phyloP scores from a whole-genome alignment of 2,113 vertebrate species.

The Nannospalax galili region DNA sequence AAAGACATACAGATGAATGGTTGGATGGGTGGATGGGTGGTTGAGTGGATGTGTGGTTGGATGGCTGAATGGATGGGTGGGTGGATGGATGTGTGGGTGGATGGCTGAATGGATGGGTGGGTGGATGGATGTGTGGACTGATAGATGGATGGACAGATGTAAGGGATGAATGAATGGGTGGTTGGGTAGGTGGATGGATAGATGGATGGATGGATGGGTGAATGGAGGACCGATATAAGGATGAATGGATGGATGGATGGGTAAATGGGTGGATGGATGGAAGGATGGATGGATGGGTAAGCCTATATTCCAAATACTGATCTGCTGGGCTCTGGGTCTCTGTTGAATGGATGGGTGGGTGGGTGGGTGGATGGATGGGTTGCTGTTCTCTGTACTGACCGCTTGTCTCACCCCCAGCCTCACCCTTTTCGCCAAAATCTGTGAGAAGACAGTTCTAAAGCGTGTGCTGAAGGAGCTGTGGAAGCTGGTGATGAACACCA shows the following conservation, averaged over 20 bases:
- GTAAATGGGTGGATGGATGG: neutral
- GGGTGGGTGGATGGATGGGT: neutral
- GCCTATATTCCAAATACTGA: too few species aligned
- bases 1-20: fast-evolving
- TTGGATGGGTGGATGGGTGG: too few species aligned
- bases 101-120: too few species aligned
- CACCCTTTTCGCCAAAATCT: slow-evolving; percentile 98
- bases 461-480: slow-evolving; percentile 98
- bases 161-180: too few species aligned
- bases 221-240: too few species aligned
- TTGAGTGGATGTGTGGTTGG: neutral
- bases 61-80: neutral
- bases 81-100: too few species aligned
- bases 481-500: slow-evolving; percentile 99
- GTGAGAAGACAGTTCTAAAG: slow-evolving; percentile 99
- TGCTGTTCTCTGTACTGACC: neutral
- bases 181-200: too few species aligned
- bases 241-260: neutral
- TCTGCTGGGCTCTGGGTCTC: too few species aligned
- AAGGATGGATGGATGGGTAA: too few species aligned
- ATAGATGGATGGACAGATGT: too few species aligned
- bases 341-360: neutral
- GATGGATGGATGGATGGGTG: too few species aligned
- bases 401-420: slow-evolving; percentile 85
- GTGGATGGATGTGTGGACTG: too few species aligned